Conservation (phyloP, 2,113 vertebrate genomes). For the Hippoglossus stenolepis region DNA sequence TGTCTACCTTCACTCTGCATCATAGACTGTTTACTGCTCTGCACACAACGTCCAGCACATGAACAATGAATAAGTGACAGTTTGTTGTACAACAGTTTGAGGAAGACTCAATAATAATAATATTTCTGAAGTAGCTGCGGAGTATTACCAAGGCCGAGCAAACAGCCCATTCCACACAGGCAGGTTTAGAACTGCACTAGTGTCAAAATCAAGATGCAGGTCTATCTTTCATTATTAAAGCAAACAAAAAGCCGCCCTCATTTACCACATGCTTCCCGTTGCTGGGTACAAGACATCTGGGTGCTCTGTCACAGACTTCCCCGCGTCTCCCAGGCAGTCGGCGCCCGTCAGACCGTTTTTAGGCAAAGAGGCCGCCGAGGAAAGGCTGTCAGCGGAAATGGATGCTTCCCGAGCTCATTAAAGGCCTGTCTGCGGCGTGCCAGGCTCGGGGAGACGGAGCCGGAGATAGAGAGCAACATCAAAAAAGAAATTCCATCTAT, state of each 20-base stretch:
- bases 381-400: slow-evolving; percentile 73
- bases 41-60: no score
- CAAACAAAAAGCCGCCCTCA: not conserved
- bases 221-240: slow-evolving; percentile 36
- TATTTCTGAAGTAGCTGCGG: no score
- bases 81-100: no score
- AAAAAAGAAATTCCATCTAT: slow-evolving; percentile 80
- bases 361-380: slow-evolving; percentile 66
- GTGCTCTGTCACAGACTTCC: slow-evolving; percentile 34
- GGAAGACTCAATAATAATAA: no score
- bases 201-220: no score
- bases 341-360: slow-evolving; percentile 50
- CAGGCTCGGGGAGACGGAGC: slow-evolving; percentile 71
- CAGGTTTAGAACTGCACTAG: no score
- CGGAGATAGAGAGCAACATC: slow-evolving; percentile 74
- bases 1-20: no score
- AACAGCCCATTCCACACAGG: no score
- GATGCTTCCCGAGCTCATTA: slow-evolving; percentile 79
- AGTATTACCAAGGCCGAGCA: no score
- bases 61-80: no score
- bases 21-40: no score
- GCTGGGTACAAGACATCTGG: slow-evolving; percentile 13
- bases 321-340: slow-evolving; percentile 29
- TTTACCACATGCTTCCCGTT: slow-evolving; percentile 24
- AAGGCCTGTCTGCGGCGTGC: slow-evolving; percentile 71